Evolutionary conservation across 2,113 vertebrate species (phyloP).

Genomic region (Gavialis gangeticus): DNA sequence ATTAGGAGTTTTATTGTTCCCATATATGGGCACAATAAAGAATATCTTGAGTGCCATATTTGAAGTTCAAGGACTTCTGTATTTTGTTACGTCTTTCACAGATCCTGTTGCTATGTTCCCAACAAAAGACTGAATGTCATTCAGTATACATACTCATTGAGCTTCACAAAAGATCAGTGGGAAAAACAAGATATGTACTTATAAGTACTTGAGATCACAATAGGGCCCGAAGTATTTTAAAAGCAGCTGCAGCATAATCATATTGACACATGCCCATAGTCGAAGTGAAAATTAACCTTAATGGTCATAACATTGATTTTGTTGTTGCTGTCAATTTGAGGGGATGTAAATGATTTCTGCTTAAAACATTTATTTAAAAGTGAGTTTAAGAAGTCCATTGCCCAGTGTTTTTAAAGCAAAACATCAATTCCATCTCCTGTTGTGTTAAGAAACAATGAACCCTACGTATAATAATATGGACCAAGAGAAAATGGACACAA

Average conservation of each 20-base stretch:
- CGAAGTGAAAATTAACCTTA: constrained; percentile 51
- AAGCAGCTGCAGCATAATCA: not conserved
- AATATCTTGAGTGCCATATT: not conserved
- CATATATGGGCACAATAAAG: not conserved
- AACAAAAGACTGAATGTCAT: constrained; percentile 39
- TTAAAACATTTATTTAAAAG: constrained; percentile 38
- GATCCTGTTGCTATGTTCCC: constrained; percentile 37
- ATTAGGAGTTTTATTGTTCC: not conserved
- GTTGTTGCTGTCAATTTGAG: constrained; percentile 13
- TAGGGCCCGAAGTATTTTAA: constrained; percentile 21
- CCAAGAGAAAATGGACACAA: constrained; percentile 45
- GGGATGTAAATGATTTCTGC: constrained; percentile 44
- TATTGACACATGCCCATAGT: constrained; percentile 11
- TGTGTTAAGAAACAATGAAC: constrained; percentile 13
- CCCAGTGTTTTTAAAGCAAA: not conserved
- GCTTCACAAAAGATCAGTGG: constrained; percentile 56
- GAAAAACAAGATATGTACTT: constrained; percentile 39
- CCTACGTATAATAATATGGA: constrained; percentile 43
- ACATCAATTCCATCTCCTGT: constrained; percentile 10
- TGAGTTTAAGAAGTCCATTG: constrained; percentile 31
- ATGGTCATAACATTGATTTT: constrained; percentile 47
- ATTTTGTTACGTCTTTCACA: not conserved
- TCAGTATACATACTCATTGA: not conserved
- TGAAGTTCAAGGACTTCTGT: not conserved
- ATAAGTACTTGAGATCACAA: constrained; percentile 51